phyloP scores from a whole-genome alignment of 1,140 invertebrate species.

The Dinoponera quadriceps region DNA sequence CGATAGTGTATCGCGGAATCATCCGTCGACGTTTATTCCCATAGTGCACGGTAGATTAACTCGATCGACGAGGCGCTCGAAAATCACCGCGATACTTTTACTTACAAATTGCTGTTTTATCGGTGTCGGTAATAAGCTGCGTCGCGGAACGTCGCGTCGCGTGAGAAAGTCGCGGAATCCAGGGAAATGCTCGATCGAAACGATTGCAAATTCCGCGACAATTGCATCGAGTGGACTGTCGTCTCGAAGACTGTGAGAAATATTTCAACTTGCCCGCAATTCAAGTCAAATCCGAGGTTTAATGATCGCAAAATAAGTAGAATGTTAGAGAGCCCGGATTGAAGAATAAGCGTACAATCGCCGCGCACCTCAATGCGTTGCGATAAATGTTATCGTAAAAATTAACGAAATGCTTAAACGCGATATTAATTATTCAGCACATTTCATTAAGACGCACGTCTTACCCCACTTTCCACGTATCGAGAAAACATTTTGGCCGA shows the following conservation, averaged over 20 bases:
- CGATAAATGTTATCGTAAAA: constrained; percentile 45
- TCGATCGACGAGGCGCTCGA: constrained; percentile 58
- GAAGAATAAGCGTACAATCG: background rate
- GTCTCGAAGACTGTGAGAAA: too few species aligned
- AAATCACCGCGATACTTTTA: constrained; percentile 67
- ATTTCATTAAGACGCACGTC: constrained; percentile 11
- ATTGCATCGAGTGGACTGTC: too few species aligned
- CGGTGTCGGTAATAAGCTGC: constrained; percentile 37
- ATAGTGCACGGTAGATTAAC: constrained; percentile 70
- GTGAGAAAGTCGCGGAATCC: constrained; percentile 62
- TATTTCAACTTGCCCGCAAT: too few species aligned
- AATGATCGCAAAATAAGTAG: background rate
- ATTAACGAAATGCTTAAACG: constrained; percentile 48
- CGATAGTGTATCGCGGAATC: too few species aligned
- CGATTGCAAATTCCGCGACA: constrained; percentile 1
- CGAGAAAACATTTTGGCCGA: background rate
- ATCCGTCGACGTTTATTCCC: constrained; percentile 50
- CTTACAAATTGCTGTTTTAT: constrained; percentile 62
- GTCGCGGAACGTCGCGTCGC: constrained; percentile 36
- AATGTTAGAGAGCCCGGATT: background rate
- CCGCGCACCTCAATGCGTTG: background rate
- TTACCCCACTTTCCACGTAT: constrained; percentile 32
- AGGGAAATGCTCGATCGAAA: constrained; percentile 21
- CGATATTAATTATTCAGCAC: constrained; percentile 65
- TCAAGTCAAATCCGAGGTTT: too few species aligned